phyloP scores from a whole-genome alignment of 2,888 invertebrate genomes.

The Orthosia gracilis region DNA sequence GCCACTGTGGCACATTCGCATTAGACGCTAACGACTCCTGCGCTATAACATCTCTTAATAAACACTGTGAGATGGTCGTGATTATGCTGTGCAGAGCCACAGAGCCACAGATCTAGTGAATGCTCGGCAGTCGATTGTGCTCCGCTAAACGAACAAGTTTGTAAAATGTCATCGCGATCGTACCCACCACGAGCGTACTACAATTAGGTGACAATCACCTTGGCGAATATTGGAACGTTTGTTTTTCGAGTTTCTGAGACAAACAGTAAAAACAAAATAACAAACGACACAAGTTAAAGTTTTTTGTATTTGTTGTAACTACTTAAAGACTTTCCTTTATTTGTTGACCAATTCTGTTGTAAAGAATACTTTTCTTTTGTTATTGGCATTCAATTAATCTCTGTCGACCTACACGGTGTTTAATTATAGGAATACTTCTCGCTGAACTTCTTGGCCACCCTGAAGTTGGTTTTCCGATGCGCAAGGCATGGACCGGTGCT shows the following conservation, averaged over 20 bases:
- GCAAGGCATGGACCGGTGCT: no score
- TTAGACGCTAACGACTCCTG: slow-evolving; percentile 74
- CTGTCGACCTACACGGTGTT: not conserved
- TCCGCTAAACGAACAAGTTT: slow-evolving; percentile 49
- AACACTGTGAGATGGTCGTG: slow-evolving; percentile 63
- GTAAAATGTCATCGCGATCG: slow-evolving; percentile 54
- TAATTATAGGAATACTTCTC: not conserved
- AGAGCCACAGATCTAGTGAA: slow-evolving; percentile 42
- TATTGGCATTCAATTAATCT: slow-evolving; percentile 22
- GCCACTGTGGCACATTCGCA: slow-evolving; percentile 67
- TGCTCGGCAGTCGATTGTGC: slow-evolving; percentile 51
- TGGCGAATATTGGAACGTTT: slow-evolving; percentile 35
- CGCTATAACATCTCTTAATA: slow-evolving; percentile 73
- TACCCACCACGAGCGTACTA: slow-evolving; percentile 22
- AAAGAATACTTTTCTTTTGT: not conserved
- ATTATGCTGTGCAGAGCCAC: slow-evolving; percentile 39
- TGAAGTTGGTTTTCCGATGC: no score
- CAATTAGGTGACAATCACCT: slow-evolving; percentile 52
- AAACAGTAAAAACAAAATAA: slow-evolving; percentile 14
- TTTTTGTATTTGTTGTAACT: slow-evolving; percentile 8
- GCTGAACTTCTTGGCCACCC: no score
- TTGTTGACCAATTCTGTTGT: slow-evolving; percentile 12
- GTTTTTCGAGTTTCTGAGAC: slow-evolving; percentile 25
- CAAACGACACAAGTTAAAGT: slow-evolving; percentile 27
- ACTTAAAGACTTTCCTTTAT: slow-evolving; percentile 16